A percentile compares a stretch with the other conserved stretches of the same genome.
Evolutionary conservation across 2,888 invertebrate genomes (phyloP).

Genomic region (Geotrupes spiniger): DNA sequence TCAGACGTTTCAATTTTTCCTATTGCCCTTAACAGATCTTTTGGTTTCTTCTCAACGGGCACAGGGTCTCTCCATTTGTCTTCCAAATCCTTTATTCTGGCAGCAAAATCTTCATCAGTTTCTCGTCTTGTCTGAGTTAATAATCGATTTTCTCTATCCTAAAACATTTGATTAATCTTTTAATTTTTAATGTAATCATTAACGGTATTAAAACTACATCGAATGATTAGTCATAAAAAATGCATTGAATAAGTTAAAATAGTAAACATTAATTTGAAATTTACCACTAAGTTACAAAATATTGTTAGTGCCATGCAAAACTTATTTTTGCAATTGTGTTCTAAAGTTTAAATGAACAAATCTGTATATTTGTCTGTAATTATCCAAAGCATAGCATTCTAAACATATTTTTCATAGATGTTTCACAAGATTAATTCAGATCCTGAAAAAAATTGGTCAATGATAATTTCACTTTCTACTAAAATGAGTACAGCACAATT

Average conservation of each 20-base stretch:
- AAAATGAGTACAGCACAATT: too few species aligned
- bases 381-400: too few species aligned
- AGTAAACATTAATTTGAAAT: conserved; percentile 10
- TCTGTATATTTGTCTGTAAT: too few species aligned
- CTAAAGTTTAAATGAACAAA: too few species aligned
- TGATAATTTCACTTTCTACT: too few species aligned
- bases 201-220: background rate
- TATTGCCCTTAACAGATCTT: conserved; percentile 81
- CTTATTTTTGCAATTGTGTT: too few species aligned
- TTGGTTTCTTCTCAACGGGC: conserved; percentile 72
- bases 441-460: too few species aligned
- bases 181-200: too few species aligned
- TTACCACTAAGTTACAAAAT: too few species aligned
- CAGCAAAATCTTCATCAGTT: conserved; percentile 59
- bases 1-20: conserved; percentile 86
- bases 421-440: too few species aligned
- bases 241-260: background rate
- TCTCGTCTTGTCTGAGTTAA: conserved; percentile 31
- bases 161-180: conserved; percentile 17
- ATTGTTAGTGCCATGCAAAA: too few species aligned
- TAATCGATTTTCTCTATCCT: conserved; percentile 42
- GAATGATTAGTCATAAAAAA: background rate
- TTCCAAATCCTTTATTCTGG: conserved; percentile 71
- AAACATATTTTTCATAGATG: too few species aligned
- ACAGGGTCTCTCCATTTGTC: conserved; percentile 66